Percentiles rank a stretch among this genome's conserved stretches.
phyloP scores from a whole-genome alignment of 2,797 vertebrate species.

The Lithobates pipiens region DNA sequence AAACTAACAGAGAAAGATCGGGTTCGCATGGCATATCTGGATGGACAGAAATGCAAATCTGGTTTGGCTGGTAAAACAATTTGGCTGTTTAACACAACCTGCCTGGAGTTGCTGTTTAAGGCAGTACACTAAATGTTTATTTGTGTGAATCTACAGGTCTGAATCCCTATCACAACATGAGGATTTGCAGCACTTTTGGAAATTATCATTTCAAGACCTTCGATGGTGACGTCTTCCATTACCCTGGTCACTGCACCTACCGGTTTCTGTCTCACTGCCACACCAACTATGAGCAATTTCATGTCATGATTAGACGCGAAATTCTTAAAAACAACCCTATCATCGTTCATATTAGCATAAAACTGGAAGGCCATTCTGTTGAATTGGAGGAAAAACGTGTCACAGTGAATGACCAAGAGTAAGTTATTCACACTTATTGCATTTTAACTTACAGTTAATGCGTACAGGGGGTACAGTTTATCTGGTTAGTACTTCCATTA shows the following conservation, averaged over 20 bases:
- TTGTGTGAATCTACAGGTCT: conserved; percentile 68
- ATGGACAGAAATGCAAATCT: too few relatives aligned
- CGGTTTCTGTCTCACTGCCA: conserved; percentile 73
- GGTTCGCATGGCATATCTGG: too few relatives aligned
- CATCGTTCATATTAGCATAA: conserved; percentile 78
- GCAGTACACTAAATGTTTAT: background rate
- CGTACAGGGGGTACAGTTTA: too few relatives aligned
- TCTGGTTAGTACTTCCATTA: too few relatives aligned
- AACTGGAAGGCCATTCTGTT: conserved; percentile 79
- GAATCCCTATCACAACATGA: conserved; percentile 77
- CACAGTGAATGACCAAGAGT: conserved; percentile 74
- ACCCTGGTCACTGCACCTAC: conserved; percentile 82
- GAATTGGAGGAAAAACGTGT: conserved; percentile 74
- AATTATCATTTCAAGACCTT: conserved; percentile 86
- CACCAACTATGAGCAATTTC: conserved; percentile 78
- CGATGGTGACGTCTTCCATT: conserved; percentile 83
- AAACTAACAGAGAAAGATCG: too few relatives aligned
- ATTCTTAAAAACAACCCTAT: conserved; percentile 57
- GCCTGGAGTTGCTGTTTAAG: too few relatives aligned
- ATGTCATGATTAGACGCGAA: conserved; percentile 81
- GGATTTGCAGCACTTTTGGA: conserved; percentile 85
- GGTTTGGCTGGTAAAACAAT: too few relatives aligned
- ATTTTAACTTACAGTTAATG: background rate
- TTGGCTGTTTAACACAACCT: too few relatives aligned
- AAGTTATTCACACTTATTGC: conserved; percentile 65